These are phyloP conservation scores for Heliocidaris tuberculata DNA, from an alignment of 35 echinoderm and acorn worm species.

Conservation along the genomic window DNA sequence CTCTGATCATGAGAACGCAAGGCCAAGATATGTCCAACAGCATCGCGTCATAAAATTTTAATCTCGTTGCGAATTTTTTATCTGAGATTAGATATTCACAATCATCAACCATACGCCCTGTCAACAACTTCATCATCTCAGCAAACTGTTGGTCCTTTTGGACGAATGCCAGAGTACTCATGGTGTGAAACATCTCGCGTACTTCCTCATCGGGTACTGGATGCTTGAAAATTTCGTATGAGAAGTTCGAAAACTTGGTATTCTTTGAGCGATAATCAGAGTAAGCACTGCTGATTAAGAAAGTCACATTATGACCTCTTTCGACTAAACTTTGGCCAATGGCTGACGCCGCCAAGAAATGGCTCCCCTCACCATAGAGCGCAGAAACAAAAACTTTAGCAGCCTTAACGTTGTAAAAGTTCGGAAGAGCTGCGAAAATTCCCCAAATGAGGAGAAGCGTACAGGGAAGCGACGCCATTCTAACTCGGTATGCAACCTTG, in stretches of 20 bases:
- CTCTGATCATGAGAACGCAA: neutral
- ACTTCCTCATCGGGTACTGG: constrained; percentile 22
- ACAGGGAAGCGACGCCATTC: neutral
- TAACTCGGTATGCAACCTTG: neutral
- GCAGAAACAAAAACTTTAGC: constrained; percentile 26
- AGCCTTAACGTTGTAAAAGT: neutral
- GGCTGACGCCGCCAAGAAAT: constrained; percentile 34
- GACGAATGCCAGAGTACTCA: constrained; percentile 49
- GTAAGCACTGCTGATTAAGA: constrained; percentile 10
- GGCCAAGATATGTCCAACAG: neutral
- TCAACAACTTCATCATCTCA: constrained; percentile 3
- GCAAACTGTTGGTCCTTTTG: neutral
- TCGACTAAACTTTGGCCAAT: neutral
- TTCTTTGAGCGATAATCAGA: neutral
- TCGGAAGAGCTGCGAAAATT: neutral
- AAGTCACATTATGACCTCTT: constrained; percentile 16
- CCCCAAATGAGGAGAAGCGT: neutral
- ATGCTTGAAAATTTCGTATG: constrained; percentile 22
- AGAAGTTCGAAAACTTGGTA: neutral
- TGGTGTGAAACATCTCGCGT: constrained; percentile 6
- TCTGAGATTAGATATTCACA: neutral
- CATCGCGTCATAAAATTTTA: neutral
- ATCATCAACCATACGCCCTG: neutral
- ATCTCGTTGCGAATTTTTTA: neutral
- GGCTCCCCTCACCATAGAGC: constrained; percentile 3